Evolutionary conservation across 1,140 invertebrate species (phyloP).

Genomic region (Cyphomyrmex costatus): DNA sequence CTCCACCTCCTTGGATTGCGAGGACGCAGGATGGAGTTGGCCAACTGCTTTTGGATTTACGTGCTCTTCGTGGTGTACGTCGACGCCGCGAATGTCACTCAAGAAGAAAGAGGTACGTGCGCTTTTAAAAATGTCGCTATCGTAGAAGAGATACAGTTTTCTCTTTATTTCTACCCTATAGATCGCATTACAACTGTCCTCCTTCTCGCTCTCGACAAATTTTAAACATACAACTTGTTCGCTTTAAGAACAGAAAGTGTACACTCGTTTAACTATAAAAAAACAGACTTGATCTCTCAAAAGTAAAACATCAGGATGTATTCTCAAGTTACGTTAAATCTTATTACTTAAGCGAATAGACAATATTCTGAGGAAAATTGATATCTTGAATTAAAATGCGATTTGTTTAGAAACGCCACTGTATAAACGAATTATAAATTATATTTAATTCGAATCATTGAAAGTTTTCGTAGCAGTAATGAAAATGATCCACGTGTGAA

Average conservation of each 20-base stretch:
- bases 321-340: not conserved
- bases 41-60: constrained; percentile 76
- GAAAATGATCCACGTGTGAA: not conserved
- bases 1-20: constrained; percentile 70
- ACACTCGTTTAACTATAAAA: no score
- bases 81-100: constrained; percentile 78
- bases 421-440: not conserved
- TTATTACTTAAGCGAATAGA: not conserved
- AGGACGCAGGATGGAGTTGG: constrained; percentile 80
- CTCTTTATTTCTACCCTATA: no score
- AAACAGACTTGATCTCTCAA: not conserved
- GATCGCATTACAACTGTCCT: no score
- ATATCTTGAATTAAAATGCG: not conserved
- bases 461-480: not conserved
- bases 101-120: constrained; percentile 84
- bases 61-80: constrained; percentile 74
- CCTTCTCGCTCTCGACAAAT: no score
- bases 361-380: not conserved
- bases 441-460: not conserved
- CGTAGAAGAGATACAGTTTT: not conserved
- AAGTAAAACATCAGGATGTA: not conserved
- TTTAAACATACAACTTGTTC: no score
- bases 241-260: no score
- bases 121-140: not conserved
- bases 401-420: not conserved